Base-by-base conservation (phyloP, 1,140 invertebrate species). In the Sitobion miscanthi region DNA sequence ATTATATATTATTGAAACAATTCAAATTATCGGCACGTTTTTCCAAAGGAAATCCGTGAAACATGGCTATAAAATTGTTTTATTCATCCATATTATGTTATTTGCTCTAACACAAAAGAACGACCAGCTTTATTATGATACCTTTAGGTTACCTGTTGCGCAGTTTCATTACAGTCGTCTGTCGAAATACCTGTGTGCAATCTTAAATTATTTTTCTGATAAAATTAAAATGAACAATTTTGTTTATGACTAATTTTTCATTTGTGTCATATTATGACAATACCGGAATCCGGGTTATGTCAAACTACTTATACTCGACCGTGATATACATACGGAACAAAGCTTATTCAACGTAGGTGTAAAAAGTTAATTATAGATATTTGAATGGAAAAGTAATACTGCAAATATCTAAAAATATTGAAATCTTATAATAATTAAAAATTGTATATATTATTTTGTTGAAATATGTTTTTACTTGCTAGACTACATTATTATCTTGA, bases 191-290 rank as follows among this genome's bases (percentile, higher is more conserved):
- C 23, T 30, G 23, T 83, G 7, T 23, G 47, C 17, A 52, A 54
- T 88, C n/a, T 20, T 88, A 88, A 52, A 87, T 49, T 30, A 49
- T 52, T 86, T 83, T n/a, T 38, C 35, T 35, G 38, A 17, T 38
- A 38, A 83, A 83, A 83, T 17, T 77, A n/a, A 77, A 77, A 77
- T 77, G n/a, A 77, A 77, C n/a, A 77, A 77, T 77, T 77, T n/a
- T 35, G 14, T n/a, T n/a, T 62, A 62, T 77, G 62, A 35, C 62
- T n/a, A 77, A 77, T n/a, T 77, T n/a, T 77, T 17, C 17, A n/a
- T 17, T 35, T 17, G n/a, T 77, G 62, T 77, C 62, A 77, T 77
- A 77, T n/a, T 77, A 17, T n/a, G n/a, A 17, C 62, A 77, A 77
- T 77, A 77, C 62, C n/a, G 30, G n/a, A 35, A n/a, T 77, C 62